A percentile compares a stretch with the other conserved stretches of the same genome.
Conservation (phyloP, 2,888 invertebrate genomes). For the Dynastes grantii region DNA sequence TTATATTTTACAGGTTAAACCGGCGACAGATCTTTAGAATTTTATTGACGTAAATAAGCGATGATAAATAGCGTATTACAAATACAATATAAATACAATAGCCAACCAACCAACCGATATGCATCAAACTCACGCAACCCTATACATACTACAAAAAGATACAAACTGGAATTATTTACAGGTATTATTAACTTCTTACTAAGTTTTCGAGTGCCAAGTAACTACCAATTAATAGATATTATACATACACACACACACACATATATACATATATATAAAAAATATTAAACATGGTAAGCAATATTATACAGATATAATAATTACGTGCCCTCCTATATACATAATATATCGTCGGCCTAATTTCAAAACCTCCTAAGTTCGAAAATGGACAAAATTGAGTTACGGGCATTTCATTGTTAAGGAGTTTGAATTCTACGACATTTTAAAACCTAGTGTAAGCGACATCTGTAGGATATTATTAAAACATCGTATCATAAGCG, state of each 20-base stretch:
- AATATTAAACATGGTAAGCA: background rate
- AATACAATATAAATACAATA: background rate
- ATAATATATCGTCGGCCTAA: background rate
- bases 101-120: background rate
- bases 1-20: conserved; percentile 60
- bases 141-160: conserved; percentile 47
- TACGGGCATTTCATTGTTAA: no score
- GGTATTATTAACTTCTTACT: conserved; percentile 59
- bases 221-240: conserved; percentile 64
- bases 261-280: no score
- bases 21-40: conserved; percentile 53
- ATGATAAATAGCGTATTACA: background rate
- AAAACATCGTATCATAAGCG: no score
- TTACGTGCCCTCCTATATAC: background rate
- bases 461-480: no score
- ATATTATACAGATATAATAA: no score
- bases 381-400: no score
- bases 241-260: conserved; percentile 59
- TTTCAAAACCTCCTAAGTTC: no score
- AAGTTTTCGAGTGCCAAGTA: conserved; percentile 70
- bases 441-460: no score
- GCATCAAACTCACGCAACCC: conserved; percentile 54
- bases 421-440: no score
- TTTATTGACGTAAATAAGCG: background rate
- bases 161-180: conserved; percentile 64